Base-by-base conservation (phyloP, 2,797 vertebrate species). In the Lagodon rhomboides region DNA sequence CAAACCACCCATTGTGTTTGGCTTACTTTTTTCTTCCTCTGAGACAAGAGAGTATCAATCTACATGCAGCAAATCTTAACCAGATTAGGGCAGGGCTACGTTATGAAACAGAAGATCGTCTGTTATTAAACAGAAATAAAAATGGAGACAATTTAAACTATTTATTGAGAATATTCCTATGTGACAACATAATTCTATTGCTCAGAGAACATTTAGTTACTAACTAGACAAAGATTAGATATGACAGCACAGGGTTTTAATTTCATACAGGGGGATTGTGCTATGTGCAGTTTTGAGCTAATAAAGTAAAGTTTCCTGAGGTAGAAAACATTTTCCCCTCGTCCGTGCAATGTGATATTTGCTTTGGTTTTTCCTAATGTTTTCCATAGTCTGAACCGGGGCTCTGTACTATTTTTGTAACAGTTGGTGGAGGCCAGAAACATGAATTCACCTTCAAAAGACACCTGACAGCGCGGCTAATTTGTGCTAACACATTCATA, bases 1-100 rank as follows among this genome's bases (percentile, higher is more conserved):
- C 89, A 91, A 91, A 76, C 47, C 67, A 23, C 18, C 25, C 62
- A 67, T 80, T 87, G 82, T 81, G 55, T 75, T 53, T 70, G 60
- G 67, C 44, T 74, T 63, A 9, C 8, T 27, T 41, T 73, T 68
- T 61, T 55, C 22, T 41, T 63, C 30, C 34, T 44, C 62, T 41
- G 5, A 77, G 64, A 70, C 41, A 56, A 69, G 5, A 76, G 8
- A 51, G 38, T 16, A 53, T 74, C 30, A 68, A 51, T 70, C 20
- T 65, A 23, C 53, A 38, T 75, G 46, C 18, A 70, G 41, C 43
- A 80, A 62, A 84, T 72, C 43, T 43, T 25, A 78, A 62, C 44
- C 23, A 80, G 50, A 89, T 66, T 54, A 68, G 1, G n/a, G 5
- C 41, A 22, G 20, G 20, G 58, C 17, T 41, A 30, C 49, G 59